Base-by-base conservation (phyloP, 2,113 vertebrate genomes). In the Lepisosteus osseus region DNA sequence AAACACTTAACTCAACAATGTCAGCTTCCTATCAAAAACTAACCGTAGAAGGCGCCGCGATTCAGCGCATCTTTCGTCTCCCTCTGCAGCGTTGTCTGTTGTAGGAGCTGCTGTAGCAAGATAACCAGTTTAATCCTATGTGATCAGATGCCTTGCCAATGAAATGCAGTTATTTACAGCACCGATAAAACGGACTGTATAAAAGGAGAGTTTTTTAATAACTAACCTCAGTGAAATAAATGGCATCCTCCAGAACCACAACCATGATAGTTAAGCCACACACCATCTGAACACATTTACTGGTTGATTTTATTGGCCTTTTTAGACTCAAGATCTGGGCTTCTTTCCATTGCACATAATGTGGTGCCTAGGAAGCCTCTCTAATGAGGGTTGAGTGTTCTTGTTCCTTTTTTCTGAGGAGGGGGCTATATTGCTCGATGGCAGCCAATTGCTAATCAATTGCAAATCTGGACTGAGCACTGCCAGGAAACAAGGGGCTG, bases 361-460 rank as follows among this genome's bases (percentile, higher is more conserved):
- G 61, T 29, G 70, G 45, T 42, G 70, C 45, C 61, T 17, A 40
- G 65, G 9, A 9, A 61, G 17, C 57, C 13, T 43, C 29, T 44
- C 59, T 47, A 63, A 64, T 55, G 67, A 65, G 72, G 17, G 42
- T 15, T 51, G 56, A 73, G 56, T 68, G 44, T 69, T 29, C 61
- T 51, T 51, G 59, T 63, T 62, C 9, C 47, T 51, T 51, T 51
- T 51, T 6, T 6, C 47, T 51, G 43, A 44, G 40, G 47, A 54
- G 43, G 62, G 62, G 61, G 13, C 9, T 55, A 47, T 29, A 57
- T 55, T 67, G 44, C 64, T 67, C 13, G 40, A 45, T 14, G 44
- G 42, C 59, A 43, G 69, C 57, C 59, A 69, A 62, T 63, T 43
- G 43, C 65, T 68, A 51, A 73, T 73, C 59, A 63, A 55, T 13